Evolutionary conservation across 2,797 vertebrate genomes (phyloP).

Genomic region (Lophotriccus pileatus): DNA sequence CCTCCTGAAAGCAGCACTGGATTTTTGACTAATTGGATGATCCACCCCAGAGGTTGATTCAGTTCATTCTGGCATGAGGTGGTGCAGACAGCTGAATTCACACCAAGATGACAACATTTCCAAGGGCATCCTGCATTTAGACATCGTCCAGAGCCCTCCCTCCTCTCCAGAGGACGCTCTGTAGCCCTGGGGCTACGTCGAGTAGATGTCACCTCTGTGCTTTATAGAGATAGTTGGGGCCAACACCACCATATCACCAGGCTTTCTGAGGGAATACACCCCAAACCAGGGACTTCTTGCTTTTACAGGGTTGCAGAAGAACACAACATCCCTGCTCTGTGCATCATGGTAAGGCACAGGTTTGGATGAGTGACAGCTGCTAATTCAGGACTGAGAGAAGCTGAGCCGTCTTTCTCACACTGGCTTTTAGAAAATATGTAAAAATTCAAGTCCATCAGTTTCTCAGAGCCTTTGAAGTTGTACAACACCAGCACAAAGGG

Average conservation of each 20-base stretch:
- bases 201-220: accelerated
- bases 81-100: not conserved
- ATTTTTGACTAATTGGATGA: not conserved
- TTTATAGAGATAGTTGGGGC: not conserved
- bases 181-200: not conserved
- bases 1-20: not conserved
- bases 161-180: not conserved
- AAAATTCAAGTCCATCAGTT: not conserved
- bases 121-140: not conserved
- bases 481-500: not conserved
- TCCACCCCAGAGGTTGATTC: not conserved
- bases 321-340: not conserved
- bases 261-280: not conserved
- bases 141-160: not conserved
- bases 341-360: accelerated
- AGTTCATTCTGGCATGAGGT: not conserved
- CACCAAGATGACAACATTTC: accelerated
- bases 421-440: not conserved
- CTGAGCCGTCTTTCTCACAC: accelerated
- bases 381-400: not conserved
- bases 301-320: not conserved
- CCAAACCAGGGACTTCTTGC: not conserved
- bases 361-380: not conserved
- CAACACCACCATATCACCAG: accelerated
- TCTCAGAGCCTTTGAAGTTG: not conserved